Evolutionary conservation across 37 sponge, comb jelly and placozoan species (phyloP).

Genomic region (Chondrosia reniformis): DNA sequence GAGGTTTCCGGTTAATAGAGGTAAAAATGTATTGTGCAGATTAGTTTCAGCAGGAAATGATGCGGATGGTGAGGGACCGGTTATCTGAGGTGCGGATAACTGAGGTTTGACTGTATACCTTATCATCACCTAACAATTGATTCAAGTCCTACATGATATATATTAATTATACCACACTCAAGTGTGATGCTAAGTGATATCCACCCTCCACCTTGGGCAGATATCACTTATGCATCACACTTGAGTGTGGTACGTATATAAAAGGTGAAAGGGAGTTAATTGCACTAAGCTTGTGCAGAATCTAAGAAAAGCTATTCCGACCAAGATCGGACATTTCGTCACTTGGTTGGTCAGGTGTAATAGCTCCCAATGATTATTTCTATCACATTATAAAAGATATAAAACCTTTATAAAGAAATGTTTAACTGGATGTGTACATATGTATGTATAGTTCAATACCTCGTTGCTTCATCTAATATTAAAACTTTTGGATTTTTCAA

Average conservation of each 20-base stretch:
- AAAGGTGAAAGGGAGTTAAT: too few species aligned
- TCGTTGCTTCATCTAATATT: slow-evolving; percentile 89
- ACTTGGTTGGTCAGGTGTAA: neutral
- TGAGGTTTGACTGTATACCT: slow-evolving; percentile 16
- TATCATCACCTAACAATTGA: too few species aligned
- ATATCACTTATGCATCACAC: too few species aligned
- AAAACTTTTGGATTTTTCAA: slow-evolving; percentile 79
- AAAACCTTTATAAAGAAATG: neutral
- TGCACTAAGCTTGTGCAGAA: too few species aligned
- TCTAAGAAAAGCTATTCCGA: neutral
- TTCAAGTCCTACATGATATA: too few species aligned
- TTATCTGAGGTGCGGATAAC: slow-evolving; percentile 23
- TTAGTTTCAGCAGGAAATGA: slow-evolving; percentile 15
- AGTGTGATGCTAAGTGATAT: too few species aligned
- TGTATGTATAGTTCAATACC: neutral
- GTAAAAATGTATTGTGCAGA: neutral
- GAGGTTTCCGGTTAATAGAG: slow-evolving; percentile 23
- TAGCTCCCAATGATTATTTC: too few species aligned
- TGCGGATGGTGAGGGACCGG: slow-evolving; percentile 23
- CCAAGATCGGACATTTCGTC: neutral
- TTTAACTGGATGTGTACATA: neutral
- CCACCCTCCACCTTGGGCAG: too few species aligned
- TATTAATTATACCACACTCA: too few species aligned
- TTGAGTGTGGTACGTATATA: too few species aligned
- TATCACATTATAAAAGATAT: neutral